A percentile compares a stretch with the other conserved stretches of the same genome.
phyloP scores from a whole-genome alignment of 1,140 invertebrate species.

The Drosophila murphyi region DNA sequence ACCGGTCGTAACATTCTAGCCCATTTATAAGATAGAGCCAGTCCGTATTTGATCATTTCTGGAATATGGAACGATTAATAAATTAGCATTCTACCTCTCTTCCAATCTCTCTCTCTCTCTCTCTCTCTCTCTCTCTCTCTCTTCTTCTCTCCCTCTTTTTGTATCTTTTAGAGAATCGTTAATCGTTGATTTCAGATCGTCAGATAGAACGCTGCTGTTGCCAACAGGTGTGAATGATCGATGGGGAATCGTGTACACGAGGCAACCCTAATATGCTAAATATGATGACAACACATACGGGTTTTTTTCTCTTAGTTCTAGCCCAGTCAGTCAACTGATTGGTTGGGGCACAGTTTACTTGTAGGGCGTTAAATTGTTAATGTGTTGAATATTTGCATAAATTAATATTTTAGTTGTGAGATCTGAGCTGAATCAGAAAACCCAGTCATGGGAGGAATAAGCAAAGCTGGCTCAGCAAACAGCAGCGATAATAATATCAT shows the following conservation, averaged over 20 bases:
- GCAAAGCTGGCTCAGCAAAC: neutral
- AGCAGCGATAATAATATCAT: neutral
- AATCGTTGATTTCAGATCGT: too few species aligned
- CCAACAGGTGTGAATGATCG: neutral
- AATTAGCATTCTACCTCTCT: too few species aligned
- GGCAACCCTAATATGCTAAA: slow-evolving; percentile 15
- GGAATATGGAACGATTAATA: too few species aligned
- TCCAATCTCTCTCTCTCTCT: too few species aligned
- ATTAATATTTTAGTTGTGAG: slow-evolving; percentile 32
- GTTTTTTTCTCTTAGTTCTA: neutral
- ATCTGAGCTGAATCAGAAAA: slow-evolving; percentile 8
- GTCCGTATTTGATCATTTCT: neutral
- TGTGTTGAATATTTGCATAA: slow-evolving; percentile 43
- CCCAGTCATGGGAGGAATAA: neutral
- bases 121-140: too few species aligned
- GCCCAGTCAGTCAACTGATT: neutral
- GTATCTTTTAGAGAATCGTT: too few species aligned
- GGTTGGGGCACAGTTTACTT: slow-evolving; percentile 5
- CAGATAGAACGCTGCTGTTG: neutral
- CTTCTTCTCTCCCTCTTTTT: too few species aligned
- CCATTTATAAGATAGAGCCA: neutral
- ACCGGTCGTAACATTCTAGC: neutral
- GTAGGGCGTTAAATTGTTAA: slow-evolving; percentile 43
- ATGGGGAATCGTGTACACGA: slow-evolving; percentile 15
- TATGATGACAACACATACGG: slow-evolving; percentile 2